Conservation (phyloP, 2,797 vertebrate species). For the Micrastur ruficollis region DNA sequence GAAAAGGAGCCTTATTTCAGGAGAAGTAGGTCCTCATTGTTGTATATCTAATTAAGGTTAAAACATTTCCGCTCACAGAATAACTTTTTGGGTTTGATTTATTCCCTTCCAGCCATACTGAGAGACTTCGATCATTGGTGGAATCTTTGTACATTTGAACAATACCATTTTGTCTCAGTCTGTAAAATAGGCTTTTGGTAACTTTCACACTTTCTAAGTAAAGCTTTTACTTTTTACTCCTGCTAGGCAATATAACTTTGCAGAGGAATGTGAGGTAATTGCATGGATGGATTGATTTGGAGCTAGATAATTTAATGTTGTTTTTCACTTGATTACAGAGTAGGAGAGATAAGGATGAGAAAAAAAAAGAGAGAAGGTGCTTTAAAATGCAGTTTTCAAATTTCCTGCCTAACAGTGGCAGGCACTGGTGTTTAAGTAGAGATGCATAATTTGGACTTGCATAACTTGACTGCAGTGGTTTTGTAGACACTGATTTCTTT, state of each 20-base stretch:
- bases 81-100: not conserved
- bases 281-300: constrained; percentile 55
- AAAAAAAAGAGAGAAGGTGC: not conserved
- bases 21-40: not conserved
- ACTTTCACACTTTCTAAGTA: not conserved
- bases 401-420: not conserved
- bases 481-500: not conserved
- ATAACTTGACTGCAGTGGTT: not conserved
- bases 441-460: not conserved
- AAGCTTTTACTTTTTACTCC: constrained; percentile 45
- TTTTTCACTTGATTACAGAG: constrained; percentile 48
- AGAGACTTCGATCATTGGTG: not conserved
- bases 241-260: constrained; percentile 24
- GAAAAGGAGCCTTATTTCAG: not conserved
- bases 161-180: not conserved
- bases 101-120: not conserved
- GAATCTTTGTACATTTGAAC: not conserved
- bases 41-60: not conserved
- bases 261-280: constrained; percentile 19
- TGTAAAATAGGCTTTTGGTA: not conserved
- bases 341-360: not conserved
- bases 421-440: not conserved
- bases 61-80: not conserved
- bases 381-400: not conserved
- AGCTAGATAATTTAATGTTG: constrained; percentile 62